Base-by-base conservation (phyloP, 1,140 invertebrate genomes). In the Leptopilina clavipes region DNA sequence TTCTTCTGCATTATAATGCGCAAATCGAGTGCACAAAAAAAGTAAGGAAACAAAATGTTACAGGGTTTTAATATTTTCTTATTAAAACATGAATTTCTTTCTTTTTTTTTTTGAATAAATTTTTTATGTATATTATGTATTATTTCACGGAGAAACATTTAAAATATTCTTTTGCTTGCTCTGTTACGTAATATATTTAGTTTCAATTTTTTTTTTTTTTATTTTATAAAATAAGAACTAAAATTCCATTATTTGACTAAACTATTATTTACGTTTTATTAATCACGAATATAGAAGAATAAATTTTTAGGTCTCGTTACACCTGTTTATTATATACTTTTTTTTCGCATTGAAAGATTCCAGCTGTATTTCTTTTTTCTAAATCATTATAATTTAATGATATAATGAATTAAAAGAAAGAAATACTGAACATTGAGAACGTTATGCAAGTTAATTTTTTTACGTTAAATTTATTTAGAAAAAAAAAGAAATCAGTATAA, bases 271-370 rank as follows among this genome's bases (percentile, higher is more conserved):
- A 52, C 48, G 48, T 17, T 52, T 52, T 52, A 12, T 52, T 52
- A 52, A 52, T 3, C 48, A 52, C 6, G 48, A 52, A 52, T n/a
- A n/a, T 17, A 52, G 48, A 52, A 52, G 7, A 52, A 52, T 17
- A n/a, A 17, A 52, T 17, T 17, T 2, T 7, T 52, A 52, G 48
- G 7, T 17, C 6, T 52, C 1, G 1, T 17, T 17, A n/a, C 48
- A 52, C 48, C n/a, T 52, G 14, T 52, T 52, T 52, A 45, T 45
- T 45, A n/a, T n/a, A n/a, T 45, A n/a, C 44, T 45, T 45, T 45
- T 52, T 17, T 52, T 17, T n/a, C 17, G 1, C n/a, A 17, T n/a
- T 6, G 48, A 52, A 52, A n/a, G 17, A 14, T 52, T 17, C 17
- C 48, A 52, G 14, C n/a, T 52, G 14, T n/a, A 17, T 52, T 52